Percentiles rank a stretch among this genome's conserved stretches.
phyloP scores from a whole-genome alignment of 2,113 vertebrate genomes.

The Beaufortia kweichowensis region DNA sequence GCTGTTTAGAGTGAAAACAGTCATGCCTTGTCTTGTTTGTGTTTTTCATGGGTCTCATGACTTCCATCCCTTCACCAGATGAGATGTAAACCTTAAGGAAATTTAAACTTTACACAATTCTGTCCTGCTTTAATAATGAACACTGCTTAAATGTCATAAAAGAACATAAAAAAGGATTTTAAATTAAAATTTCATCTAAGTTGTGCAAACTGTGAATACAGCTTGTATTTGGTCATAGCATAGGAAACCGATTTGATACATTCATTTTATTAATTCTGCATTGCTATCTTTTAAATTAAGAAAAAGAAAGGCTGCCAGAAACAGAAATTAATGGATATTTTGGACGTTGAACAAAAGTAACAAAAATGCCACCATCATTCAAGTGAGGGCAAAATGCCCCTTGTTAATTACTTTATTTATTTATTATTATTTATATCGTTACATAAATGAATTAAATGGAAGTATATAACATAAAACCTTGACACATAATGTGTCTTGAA shows the following conservation, averaged over 20 bases:
- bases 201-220: background rate
- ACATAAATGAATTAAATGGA: no score
- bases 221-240: background rate
- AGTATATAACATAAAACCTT: no score
- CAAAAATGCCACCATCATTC: no score
- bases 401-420: no score
- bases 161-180: background rate
- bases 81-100: constrained; percentile 26
- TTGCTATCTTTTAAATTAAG: background rate
- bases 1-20: constrained; percentile 17
- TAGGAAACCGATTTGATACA: background rate
- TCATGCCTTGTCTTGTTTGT: background rate
- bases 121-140: background rate
- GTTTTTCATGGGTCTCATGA: constrained; percentile 28
- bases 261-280: background rate
- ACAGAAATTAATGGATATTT: background rate
- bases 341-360: no score
- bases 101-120: background rate
- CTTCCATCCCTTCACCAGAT: constrained; percentile 18
- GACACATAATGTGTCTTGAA: no score
- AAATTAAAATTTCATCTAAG: background rate
- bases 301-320: background rate
- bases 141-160: background rate
- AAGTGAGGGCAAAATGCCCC: no score
- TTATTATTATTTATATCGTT: no score